A percentile compares a stretch with the other conserved stretches of the same genome.
Evolutionary conservation across 2,113 vertebrate species (phyloP).

Genomic region (Suncus etruscus): DNA sequence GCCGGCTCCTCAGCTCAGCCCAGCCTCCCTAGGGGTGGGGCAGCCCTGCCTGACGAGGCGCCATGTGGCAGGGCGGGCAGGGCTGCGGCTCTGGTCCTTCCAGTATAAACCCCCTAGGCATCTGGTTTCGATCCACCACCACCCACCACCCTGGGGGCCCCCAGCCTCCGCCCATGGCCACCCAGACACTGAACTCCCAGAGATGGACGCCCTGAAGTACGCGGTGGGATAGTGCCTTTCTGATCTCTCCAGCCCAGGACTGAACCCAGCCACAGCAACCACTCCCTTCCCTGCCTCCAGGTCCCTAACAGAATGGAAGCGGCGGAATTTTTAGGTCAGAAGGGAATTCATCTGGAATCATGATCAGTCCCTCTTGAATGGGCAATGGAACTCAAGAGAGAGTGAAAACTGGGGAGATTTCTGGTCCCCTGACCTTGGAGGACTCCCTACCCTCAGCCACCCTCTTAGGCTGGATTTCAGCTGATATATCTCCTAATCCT

Average conservation of each 20-base stretch:
- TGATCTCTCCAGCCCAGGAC: conserved; percentile 75
- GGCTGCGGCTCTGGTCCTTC: conserved; percentile 85
- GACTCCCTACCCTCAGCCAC: not conserved
- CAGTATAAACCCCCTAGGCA: conserved; percentile 86
- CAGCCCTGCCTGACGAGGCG: conserved; percentile 76
- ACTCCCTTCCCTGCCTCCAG: conserved; percentile 49
- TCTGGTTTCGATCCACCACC: conserved; percentile 85
- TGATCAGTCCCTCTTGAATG: conserved; percentile 39
- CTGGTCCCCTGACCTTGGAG: not conserved
- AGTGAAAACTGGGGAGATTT: not conserved
- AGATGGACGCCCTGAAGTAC: conserved; percentile 77
- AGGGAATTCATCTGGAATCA: conserved; percentile 60
- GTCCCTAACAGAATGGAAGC: not conserved
- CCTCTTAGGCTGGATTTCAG: not conserved
- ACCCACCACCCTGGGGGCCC: conserved; percentile 83
- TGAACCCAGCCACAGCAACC: conserved; percentile 74
- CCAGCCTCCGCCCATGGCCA: conserved; percentile 84
- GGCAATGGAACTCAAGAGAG: not conserved
- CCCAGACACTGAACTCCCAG: conserved; percentile 78
- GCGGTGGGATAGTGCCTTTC: conserved; percentile 75
- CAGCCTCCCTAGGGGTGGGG: conserved; percentile 84
- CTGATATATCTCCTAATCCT: too few species aligned
- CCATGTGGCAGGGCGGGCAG: conserved; percentile 84
- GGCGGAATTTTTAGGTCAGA: conserved; percentile 72
- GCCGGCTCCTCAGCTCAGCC: conserved; percentile 77